Evolutionary conservation across 2,113 vertebrate species (phyloP).

Genomic region (Lasiurus borealis): DNA sequence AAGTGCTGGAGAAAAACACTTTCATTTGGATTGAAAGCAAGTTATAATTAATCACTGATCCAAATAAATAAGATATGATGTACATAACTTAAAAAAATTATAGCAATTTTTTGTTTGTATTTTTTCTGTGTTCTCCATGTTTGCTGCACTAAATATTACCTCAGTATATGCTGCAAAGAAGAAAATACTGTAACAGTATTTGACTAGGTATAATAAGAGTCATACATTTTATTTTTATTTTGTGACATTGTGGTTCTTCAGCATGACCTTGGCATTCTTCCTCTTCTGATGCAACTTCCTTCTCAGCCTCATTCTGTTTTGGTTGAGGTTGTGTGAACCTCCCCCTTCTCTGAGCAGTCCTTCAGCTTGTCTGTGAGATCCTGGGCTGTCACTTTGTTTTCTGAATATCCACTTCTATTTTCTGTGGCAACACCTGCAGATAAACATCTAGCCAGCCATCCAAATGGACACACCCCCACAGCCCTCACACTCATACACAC

Average conservation of each 20-base stretch:
- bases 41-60: background rate
- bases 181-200: slow-evolving; percentile 32
- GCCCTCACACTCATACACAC: background rate
- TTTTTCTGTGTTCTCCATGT: slow-evolving; percentile 5
- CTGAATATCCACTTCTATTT: slow-evolving; percentile 62
- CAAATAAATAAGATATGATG: background rate
- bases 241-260: slow-evolving; percentile 71
- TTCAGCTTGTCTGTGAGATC: slow-evolving; percentile 15
- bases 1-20: background rate
- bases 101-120: slow-evolving; percentile 29
- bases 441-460: background rate
- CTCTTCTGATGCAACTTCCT: slow-evolving; percentile 75
- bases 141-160: slow-evolving; percentile 33
- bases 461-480: background rate
- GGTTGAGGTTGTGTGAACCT: background rate
- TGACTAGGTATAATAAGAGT: slow-evolving; percentile 47
- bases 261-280: slow-evolving; percentile 59
- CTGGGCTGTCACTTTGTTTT: slow-evolving; percentile 4
- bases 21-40: background rate
- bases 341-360: background rate
- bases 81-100: slow-evolving; percentile 2
- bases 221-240: slow-evolving; percentile 66
- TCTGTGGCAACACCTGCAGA: slow-evolving; percentile 11
- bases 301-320: slow-evolving; percentile 67
- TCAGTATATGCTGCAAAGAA: slow-evolving; percentile 25